Percentiles rank a stretch among this genome's conserved stretches.
phyloP scores from a whole-genome alignment of 1,140 invertebrate species.

The Trichonephila clavata region DNA sequence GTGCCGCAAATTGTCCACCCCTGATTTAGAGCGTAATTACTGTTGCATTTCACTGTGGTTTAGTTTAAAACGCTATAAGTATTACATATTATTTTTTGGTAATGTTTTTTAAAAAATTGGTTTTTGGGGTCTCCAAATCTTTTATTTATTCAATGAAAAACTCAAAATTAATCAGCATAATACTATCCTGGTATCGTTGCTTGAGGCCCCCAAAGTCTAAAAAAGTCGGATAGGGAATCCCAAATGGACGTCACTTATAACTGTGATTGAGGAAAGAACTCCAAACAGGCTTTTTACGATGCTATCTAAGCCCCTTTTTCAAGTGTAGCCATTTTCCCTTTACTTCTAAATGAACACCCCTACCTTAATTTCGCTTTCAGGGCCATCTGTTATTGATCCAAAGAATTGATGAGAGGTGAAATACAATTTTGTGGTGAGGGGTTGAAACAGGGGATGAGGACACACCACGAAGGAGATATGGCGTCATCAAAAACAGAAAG shows the following conservation, averaged over 20 bases:
- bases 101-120: too few relatives aligned
- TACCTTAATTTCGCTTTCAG: constrained; percentile 63
- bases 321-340: constrained; percentile 41
- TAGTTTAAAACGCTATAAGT: too few relatives aligned
- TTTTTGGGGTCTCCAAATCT: too few relatives aligned
- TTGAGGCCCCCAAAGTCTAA: too few relatives aligned
- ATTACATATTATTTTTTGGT: too few relatives aligned
- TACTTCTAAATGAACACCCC: constrained; percentile 59
- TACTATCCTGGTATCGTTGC: too few relatives aligned
- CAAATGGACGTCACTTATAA: not conserved
- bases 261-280: not conserved
- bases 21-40: too few relatives aligned
- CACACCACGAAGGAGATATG: not conserved
- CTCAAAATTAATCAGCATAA: too few relatives aligned
- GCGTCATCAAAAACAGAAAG: constrained; percentile 53
- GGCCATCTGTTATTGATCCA: constrained; percentile 73
- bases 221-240: too few relatives aligned
- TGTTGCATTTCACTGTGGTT: too few relatives aligned
- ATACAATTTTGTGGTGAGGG: constrained; percentile 37
- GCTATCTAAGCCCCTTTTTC: constrained; percentile 30
- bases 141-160: too few relatives aligned
- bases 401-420: constrained; percentile 62
- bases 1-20: too few relatives aligned
- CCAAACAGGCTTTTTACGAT: not conserved
- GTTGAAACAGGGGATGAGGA: not conserved